Conservation (phyloP, 2,797 vertebrate genomes). For the Eupleurogrammus muticus region DNA sequence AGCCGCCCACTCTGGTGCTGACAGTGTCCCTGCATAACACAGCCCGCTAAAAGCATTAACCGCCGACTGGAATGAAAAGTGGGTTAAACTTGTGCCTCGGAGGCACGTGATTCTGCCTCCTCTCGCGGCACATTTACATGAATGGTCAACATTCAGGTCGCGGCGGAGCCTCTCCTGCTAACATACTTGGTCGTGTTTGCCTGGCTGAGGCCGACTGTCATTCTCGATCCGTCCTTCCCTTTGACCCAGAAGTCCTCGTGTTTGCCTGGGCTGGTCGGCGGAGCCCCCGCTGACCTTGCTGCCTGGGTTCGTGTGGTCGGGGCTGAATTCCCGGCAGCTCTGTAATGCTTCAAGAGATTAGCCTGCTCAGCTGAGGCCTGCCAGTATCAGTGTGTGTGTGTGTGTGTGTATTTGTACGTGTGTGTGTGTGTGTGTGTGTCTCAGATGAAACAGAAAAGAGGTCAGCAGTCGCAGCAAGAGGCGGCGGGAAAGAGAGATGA, state of each 20-base stretch:
- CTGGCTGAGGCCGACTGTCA: slow-evolving; percentile 27
- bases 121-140: slow-evolving; percentile 14
- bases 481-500: slow-evolving; percentile 20
- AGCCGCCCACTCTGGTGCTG: slow-evolving; percentile 30
- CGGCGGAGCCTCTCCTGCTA: slow-evolving; percentile 10
- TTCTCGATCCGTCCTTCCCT: slow-evolving; percentile 39
- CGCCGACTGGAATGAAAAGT: slow-evolving; percentile 5
- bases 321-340: slow-evolving; percentile 75
- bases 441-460: slow-evolving; percentile 59
- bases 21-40: background rate
- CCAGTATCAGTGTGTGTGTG: no score
- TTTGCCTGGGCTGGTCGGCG: slow-evolving; percentile 27
- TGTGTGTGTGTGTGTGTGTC: slow-evolving; percentile 21
- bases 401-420: slow-evolving; percentile 30
- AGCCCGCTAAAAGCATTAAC: background rate
- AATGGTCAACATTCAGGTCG: slow-evolving; percentile 12
- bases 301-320: slow-evolving; percentile 64
- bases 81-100: slow-evolving; percentile 14
- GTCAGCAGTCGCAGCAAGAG: slow-evolving; percentile 61
- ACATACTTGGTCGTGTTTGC: slow-evolving; percentile 11
- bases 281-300: slow-evolving; percentile 50
- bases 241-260: slow-evolving; percentile 43
- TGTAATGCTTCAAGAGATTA: slow-evolving; percentile 81
- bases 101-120: background rate
- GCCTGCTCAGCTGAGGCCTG: slow-evolving; percentile 77